Conservation (phyloP, 2,797 vertebrate species). For the Intellagama lesueurii region DNA sequence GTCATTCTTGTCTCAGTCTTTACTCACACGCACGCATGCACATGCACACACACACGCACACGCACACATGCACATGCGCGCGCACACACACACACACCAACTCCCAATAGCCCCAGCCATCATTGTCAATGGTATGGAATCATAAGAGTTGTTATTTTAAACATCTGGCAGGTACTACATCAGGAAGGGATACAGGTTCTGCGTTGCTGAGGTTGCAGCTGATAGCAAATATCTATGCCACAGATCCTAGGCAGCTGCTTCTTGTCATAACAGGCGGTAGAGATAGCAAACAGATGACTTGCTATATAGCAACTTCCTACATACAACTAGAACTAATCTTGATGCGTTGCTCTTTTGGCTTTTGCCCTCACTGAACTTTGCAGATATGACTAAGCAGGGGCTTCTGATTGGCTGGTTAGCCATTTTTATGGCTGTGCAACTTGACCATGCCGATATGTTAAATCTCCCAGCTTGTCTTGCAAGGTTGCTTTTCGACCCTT, state of each 20-base stretch:
- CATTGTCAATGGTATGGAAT: no score
- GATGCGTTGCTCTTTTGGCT: neutral
- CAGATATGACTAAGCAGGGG: neutral
- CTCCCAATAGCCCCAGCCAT: no score
- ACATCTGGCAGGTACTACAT: neutral
- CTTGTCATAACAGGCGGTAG: neutral
- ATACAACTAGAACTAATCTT: neutral
- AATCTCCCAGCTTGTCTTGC: neutral
- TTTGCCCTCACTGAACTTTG: neutral
- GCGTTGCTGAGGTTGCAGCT: neutral
- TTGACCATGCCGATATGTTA: neutral
- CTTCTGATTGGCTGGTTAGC: neutral
- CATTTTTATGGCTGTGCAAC: neutral
- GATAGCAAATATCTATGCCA: neutral
- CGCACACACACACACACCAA: no score
- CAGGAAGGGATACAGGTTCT: neutral
- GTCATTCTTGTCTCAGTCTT: neutral
- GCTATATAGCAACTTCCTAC: neutral
- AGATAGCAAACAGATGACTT: neutral
- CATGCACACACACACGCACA: no score
- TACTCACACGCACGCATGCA: no score
- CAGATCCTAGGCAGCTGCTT: neutral
- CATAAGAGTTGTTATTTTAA: no score
- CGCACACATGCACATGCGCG: no score
- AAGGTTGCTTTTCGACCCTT: neutral